Percentiles rank a stretch among this genome's conserved stretches.
These are phyloP conservation scores for Thamnophis sirtalis DNA, from an alignment of 2,113 vertebrate genomes.

Conservation along the genomic window DNA sequence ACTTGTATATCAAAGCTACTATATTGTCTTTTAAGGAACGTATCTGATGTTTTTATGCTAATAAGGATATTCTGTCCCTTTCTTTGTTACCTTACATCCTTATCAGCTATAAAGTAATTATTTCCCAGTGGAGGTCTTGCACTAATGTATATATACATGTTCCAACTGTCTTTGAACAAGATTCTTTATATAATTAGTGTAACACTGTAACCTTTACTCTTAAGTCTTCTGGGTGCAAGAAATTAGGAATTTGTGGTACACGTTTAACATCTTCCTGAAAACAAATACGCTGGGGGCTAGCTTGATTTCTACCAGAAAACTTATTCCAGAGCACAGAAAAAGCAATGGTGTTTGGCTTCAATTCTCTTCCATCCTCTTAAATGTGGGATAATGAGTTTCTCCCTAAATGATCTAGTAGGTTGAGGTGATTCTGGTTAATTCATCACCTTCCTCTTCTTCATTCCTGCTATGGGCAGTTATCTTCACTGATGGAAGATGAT, in stretches of 20 bases:
- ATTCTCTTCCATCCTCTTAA: background rate
- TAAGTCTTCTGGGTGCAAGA: background rate
- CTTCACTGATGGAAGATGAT: background rate
- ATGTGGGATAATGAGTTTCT: background rate
- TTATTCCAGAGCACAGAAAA: background rate
- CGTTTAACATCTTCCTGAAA: background rate
- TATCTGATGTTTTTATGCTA: background rate
- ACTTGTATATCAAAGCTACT: background rate
- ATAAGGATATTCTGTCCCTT: background rate
- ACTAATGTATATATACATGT: background rate
- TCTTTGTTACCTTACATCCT: background rate
- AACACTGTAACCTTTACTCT: background rate
- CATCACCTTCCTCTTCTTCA: background rate
- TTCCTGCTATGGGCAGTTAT: background rate
- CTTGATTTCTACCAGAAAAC: background rate
- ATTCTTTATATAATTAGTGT: background rate
- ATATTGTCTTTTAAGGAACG: background rate
- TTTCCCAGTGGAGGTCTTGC: background rate
- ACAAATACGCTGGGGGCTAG: background rate
- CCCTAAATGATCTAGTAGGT: background rate
- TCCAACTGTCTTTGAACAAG: background rate
- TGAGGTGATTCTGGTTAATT: background rate
- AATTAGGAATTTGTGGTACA: background rate
- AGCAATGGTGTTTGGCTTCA: background rate
- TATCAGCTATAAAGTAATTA: background rate